These are phyloP conservation scores for Squalus acanthias DNA, from an alignment of 2,797 vertebrate species.

Conservation along the genomic window DNA sequence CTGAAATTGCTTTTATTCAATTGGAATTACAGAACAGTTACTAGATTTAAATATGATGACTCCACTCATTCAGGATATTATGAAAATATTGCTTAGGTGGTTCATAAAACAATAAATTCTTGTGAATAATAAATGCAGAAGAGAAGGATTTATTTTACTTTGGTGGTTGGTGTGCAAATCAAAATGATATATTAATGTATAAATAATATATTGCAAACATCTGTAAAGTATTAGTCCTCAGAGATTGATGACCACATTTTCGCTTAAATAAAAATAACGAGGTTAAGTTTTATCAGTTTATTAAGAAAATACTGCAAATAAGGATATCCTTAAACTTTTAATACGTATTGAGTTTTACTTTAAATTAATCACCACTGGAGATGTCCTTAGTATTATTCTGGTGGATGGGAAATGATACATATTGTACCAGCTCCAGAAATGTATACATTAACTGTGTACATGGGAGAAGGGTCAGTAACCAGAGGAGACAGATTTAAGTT, in stretches of 20 bases:
- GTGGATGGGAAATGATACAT: not conserved
- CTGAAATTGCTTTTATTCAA: constrained; percentile 38
- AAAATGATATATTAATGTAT: constrained; percentile 25
- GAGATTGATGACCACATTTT: not conserved
- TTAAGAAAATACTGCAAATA: not conserved
- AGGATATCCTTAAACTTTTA: not conserved
- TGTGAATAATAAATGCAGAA: constrained; percentile 38
- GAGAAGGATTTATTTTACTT: constrained; percentile 29
- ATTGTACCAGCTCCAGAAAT: not conserved
- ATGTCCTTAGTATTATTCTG: not conserved
- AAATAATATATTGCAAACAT: constrained; percentile 32
- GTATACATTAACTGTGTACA: not conserved
- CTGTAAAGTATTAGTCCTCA: constrained; percentile 7
- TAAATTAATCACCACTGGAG: not conserved
- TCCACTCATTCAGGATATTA: constrained; percentile 33
- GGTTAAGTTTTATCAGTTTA: not conserved
- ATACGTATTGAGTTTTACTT: not conserved
- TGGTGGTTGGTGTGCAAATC: constrained; percentile 3
- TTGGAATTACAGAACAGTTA: constrained; percentile 37
- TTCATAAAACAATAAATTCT: constrained; percentile 36
- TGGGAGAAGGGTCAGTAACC: not conserved
- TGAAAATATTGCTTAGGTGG: constrained; percentile 33
- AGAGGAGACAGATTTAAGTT: no score
- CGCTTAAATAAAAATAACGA: constrained; percentile 21
- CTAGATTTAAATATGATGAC: constrained; percentile 38